Evolutionary conservation across 2,888 invertebrate genomes (phyloP), one percentile per base, ranked within the genome.

Genomic region (Cylindroiulus punctatus): DNA sequence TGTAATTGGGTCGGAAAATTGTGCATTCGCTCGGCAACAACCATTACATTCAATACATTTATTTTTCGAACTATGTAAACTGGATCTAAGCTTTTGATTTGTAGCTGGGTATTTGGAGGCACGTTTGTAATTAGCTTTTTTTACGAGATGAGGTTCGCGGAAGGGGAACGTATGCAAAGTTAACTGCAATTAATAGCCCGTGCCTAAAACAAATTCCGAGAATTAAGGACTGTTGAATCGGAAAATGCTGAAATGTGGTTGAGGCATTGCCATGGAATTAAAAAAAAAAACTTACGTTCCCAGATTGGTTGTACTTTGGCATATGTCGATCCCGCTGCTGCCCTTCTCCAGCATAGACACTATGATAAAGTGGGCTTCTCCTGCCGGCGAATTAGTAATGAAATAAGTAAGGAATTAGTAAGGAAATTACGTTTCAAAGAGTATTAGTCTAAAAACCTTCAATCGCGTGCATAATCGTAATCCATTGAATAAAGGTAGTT

Each of bases 31-130:
- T 65, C n/a, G 65, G 65, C 65, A 65, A 65, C 65, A 65, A 12
- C 26, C 65, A 65, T 65, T 65, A 65, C 65, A 65, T 65, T 65
- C 65, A 65, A 65, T 65, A 65, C 65, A 65, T 65, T 65, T 65
- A 65, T 65, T 65, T 65, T 65, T 10, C 65, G n/a, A 26, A 65
- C n/a, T 26, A 65, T 65, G 65, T 65, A 65, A 65, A 65, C 26
- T 26, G 65, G 65, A 26, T 65, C n/a, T 65, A 65, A 65, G 26
- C 26, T 65, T n/a, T 65, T 26, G 65, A 65, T 65, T 65, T 65
- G 26, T 12, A 52, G 52, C n/a, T n/a, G 3, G 2, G 52, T 52
- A 2, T 52, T 52, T 52, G n/a, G 52, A 26, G 7, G 26, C 65
- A 22, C 65, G n/a, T 65, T 65, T 26, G 65, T 65, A 65, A 65